Base-by-base conservation (phyloP, 2,797 vertebrate genomes). In the Gallinago stenura region DNA sequence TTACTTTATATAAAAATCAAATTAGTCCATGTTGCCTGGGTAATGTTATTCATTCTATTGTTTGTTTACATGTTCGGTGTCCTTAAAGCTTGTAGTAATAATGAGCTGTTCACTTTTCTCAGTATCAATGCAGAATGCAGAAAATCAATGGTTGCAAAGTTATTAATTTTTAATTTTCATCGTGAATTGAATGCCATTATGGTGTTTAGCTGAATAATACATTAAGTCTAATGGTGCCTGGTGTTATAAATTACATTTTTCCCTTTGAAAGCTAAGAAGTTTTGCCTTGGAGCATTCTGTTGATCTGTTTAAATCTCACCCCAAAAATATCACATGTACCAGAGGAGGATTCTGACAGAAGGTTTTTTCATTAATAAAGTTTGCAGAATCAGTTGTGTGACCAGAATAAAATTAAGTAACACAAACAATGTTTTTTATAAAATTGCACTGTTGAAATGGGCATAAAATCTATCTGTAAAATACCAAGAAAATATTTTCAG, bases 111-210 rank as follows among this genome's bases (percentile, higher is more conserved):
- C 11, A 35, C 37, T 87, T 84, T 91, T 92, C 57, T 92, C 28
- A 9, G 21, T 53, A 14, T 95, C 26, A 79, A 21, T 78, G 25
- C 50, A 57, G 58, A 78, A 79, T 48, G 81, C 54, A 78, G 54
- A 95, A 95, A 96, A 91, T 96, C 61, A 91, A 87, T 85, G 22
- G 62, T 72, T 77, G 9, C 8, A 80, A 94, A 95, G 89, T 81
- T 84, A 95, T 90, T 89, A 91, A 94, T 87, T 97, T 93, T 96
- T 93, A 95, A 91, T 94, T 96, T 94, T 75, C 35, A 58, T 82
- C 0, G 2, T 93, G 30, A 39, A 93, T 65, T 93, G 28, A 89
- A 89, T 97, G 87, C 28, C 21, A 51, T 69, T 91, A 45, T 41
- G 48, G 16, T 89, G 8, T 95, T 95, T 77, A 86, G 45, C 73